These are phyloP conservation scores for Linnaemya vulpina DNA, from an alignment of 2,888 invertebrate species.

Conservation along the genomic window DNA sequence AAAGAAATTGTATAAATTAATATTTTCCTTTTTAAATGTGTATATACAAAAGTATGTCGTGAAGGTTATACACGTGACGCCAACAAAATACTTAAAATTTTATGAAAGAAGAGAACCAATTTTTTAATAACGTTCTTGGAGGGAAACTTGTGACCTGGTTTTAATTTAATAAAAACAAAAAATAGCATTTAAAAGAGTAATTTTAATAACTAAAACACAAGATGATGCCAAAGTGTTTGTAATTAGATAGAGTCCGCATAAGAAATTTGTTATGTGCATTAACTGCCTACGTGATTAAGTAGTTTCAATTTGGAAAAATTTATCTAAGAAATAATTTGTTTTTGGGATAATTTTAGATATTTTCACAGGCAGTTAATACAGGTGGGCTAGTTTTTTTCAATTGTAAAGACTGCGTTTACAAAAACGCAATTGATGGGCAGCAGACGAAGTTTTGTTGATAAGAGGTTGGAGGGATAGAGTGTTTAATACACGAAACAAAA, in stretches of 20 bases:
- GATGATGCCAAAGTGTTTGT: not conserved
- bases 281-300: not conserved
- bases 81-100: constrained; percentile 23
- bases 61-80: constrained; percentile 64
- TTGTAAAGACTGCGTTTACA: too few species aligned
- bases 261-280: not conserved
- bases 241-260: not conserved
- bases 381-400: too few species aligned
- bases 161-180: constrained; percentile 1
- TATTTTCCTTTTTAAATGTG: constrained; percentile 50
- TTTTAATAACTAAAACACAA: too few species aligned
- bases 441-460: too few species aligned
- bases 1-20: not conserved
- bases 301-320: too few species aligned
- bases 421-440: too few species aligned
- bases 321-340: too few species aligned
- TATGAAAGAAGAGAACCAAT: not conserved
- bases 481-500: too few species aligned
- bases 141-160: not conserved
- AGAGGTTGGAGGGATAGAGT: too few species aligned
- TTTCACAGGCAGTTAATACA: too few species aligned
- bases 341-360: too few species aligned
- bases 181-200: not conserved
- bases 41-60: constrained; percentile 47
- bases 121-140: not conserved